Base-by-base conservation (phyloP, 2,797 vertebrate species). In the Diplodus puntazzo region DNA sequence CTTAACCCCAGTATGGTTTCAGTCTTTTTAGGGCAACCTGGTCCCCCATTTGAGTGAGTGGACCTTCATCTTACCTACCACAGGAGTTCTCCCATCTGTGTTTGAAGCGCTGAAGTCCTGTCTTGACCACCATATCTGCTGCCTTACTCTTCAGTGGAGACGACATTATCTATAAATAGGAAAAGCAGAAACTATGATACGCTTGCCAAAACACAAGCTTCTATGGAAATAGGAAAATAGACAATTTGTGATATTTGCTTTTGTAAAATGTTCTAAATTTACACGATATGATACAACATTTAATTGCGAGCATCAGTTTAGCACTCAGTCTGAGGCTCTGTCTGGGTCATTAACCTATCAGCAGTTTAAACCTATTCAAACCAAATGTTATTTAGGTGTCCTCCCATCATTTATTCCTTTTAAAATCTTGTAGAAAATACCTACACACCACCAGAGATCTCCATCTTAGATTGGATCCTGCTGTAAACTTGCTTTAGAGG, bases 401-500 rank as follows among this genome's bases (percentile, higher is more conserved):
- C 8, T 14, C 0, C 0, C 16, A n/a, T 4, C 11, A 55, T 42
- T 18, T 23, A 11, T 20, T 68, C 3, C 11, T 64, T 23, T 2
- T 7, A 54, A 5, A 17, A n/a, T 49, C 27, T 60, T 52, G n/a
- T 5, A 18, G 18, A 55, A 70, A 53, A 10, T 1, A 13, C 14
- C 20, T 18, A 14, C 17, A 52, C 58, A n/a, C 27, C 57, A 78
- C 21, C 43, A 34, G 46, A 75, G 53, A 43, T 67, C 53, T 63
- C 69, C 57, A 23, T 39, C 48, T 54, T 18, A 45, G 14, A 54
- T n/a, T 27, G 43, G 27, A n/a, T 57, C 12, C 50, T 73, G n/a
- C 53, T 59, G 8, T 12, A 45, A 2, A 30, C 0, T 1, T 27
- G 25, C 12, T 54, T 16, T 30, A 11, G 14, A 49, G 13, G 21